These are phyloP conservation scores for Monarcha castaneiventris DNA, from an alignment of 2,113 vertebrate genomes.

Conservation along the genomic window DNA sequence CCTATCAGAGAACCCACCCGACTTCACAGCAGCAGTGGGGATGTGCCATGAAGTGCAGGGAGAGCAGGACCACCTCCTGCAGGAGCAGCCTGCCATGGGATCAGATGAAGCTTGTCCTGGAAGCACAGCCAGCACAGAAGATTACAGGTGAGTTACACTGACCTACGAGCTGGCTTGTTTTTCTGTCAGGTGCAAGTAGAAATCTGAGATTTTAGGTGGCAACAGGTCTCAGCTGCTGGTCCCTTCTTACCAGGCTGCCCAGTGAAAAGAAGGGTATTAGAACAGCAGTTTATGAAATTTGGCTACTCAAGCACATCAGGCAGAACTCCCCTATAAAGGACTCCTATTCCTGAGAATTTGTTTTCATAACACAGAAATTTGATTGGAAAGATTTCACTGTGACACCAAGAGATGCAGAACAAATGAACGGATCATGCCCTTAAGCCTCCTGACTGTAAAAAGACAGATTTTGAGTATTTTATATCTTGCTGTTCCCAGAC, in stretches of 20 bases:
- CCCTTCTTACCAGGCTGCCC: not conserved
- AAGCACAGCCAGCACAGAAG: not conserved
- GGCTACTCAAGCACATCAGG: not conserved
- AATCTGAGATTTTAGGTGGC: not conserved
- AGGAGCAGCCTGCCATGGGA: not conserved
- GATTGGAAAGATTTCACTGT: not conserved
- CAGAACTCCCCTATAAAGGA: not conserved
- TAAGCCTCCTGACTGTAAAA: not conserved
- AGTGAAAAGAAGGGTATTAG: not conserved
- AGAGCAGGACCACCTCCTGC: not conserved
- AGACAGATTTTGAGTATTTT: not conserved
- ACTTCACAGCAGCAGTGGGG: not conserved
- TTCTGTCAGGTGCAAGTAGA: not conserved
- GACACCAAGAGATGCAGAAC: not conserved
- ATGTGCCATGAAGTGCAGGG: not conserved
- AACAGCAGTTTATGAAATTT: not conserved
- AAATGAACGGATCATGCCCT: not conserved
- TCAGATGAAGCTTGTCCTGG: not conserved
- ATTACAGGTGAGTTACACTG: not conserved
- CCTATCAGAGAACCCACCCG: fast-evolving
- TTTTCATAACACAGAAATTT: not conserved
- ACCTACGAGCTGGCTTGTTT: not conserved
- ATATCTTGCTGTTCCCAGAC: not conserved
- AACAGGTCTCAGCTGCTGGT: not conserved
- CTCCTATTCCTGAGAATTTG: not conserved